Base-by-base conservation (phyloP, 2,888 invertebrate genomes). In the Ametastegia equiseti region DNA sequence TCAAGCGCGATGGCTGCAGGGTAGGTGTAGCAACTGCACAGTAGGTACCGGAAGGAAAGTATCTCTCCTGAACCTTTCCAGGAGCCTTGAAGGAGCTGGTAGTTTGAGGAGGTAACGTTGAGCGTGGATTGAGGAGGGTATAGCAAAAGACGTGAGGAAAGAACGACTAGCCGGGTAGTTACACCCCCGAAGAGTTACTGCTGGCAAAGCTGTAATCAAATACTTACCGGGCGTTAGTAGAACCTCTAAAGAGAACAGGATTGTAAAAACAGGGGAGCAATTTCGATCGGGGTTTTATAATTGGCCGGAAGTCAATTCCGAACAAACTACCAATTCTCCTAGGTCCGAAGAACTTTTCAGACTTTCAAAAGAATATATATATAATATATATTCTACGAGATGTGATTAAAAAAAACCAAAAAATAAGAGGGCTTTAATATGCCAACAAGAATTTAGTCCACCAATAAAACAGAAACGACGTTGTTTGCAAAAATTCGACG, bases 181-280 rank as follows among this genome's bases (percentile, higher is more conserved):
- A 80, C 80, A 80, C 79, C 75, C 82, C 63, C 69, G 79, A 84
- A 87, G 86, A 84, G 85, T 84, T 87, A 86, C 85, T 84, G 85
- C 73, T 85, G 84, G 85, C 86, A 85, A 85, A 84, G 86, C 86
- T 88, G 89, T 90, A 89, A 91, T 91, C 91, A 90, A 91, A 91
- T 90, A 88, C 89, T 90, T 88, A 87, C 88, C 5, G 27, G 39
- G 60, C 23, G 23, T 60, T 33, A 42, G 65, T 65, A 81, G 82
- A 84, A 85, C 84, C 85, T 86, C 86, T 83, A 84, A 83, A 83
- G 83, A 84, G 80, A 83, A 84, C 85, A 77, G 78, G 80, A 85
- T 84, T 86, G 86, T 88, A 87, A 89, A 87, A 85, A 71, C 84
- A 78, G 82, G 84, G 83, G 84, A 60, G 42, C 78, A 42, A 78